Evolutionary conservation across 2,797 vertebrate genomes (phyloP).

Genomic region (Darevskia nairensis): DNA sequence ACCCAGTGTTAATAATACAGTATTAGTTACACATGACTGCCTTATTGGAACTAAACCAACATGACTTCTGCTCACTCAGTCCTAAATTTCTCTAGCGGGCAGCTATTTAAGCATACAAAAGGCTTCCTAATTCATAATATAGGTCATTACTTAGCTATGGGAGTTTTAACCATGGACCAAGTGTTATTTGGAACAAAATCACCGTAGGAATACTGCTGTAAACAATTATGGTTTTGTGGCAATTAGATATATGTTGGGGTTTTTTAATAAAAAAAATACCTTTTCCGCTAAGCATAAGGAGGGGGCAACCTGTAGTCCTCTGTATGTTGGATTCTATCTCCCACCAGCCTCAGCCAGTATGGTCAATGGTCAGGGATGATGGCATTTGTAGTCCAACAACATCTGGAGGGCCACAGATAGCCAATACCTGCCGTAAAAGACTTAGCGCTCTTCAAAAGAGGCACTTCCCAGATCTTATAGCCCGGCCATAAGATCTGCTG

Average conservation of each 20-base stretch:
- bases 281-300: no score
- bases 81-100: constrained; percentile 65
- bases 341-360: no score
- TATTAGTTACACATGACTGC: constrained; percentile 80
- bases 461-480: rapidly evolving
- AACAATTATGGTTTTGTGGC: not conserved
- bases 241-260: no score
- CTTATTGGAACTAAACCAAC: constrained; percentile 72
- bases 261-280: no score
- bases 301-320: no score
- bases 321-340: no score
- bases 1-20: constrained; percentile 80
- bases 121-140: constrained; percentile 55
- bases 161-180: constrained; percentile 53
- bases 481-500: rapidly evolving
- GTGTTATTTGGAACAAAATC: constrained; percentile 50
- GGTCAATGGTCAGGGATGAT: no score
- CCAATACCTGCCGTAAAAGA: not conserved
- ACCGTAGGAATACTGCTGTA: constrained; percentile 35
- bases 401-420: not conserved
- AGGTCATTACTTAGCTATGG: constrained; percentile 65
- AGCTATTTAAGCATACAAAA: constrained; percentile 73
- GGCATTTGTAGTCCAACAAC: no score
- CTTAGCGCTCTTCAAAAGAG: not conserved
- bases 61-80: constrained; percentile 68